Conservation (phyloP, 2,113 vertebrate genomes). For the Aegotheles bennettii region DNA sequence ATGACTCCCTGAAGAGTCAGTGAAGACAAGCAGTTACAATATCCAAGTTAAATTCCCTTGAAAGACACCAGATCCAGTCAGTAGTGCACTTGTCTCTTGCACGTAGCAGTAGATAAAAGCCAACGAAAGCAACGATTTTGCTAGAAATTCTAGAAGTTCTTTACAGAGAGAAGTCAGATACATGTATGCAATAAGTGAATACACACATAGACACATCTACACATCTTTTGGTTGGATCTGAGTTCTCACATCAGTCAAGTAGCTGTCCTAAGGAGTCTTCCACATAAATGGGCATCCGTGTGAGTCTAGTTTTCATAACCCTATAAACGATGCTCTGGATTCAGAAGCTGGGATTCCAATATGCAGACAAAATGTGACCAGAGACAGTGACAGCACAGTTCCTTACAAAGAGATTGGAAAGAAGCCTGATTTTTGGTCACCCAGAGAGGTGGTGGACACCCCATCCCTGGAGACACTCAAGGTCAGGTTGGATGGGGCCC, state of each 20-base stretch:
- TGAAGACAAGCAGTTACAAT: neutral
- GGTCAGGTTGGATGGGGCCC: too few relatives aligned
- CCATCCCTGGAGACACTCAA: too few relatives aligned
- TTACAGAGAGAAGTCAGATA: neutral
- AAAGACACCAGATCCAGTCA: neutral
- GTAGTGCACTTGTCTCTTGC: neutral
- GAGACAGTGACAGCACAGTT: neutral
- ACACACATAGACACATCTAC: too few relatives aligned
- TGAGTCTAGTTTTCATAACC: neutral
- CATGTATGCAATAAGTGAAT: neutral
- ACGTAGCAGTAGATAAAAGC: neutral
- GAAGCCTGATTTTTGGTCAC: neutral
- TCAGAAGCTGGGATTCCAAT: neutral
- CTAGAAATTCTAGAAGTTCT: neutral
- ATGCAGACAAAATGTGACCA: neutral
- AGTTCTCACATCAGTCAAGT: neutral
- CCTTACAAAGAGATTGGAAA: neutral
- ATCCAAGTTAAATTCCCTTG: neutral
- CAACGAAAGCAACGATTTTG: neutral
- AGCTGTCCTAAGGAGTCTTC: neutral
- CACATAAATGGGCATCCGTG: neutral
- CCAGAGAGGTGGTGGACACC: too few relatives aligned
- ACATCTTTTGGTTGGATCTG: neutral
- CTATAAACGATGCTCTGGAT: neutral
- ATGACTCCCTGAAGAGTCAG: neutral